phyloP scores from a whole-genome alignment of 1,140 invertebrate species.

The Hylaeus anthracinus region DNA sequence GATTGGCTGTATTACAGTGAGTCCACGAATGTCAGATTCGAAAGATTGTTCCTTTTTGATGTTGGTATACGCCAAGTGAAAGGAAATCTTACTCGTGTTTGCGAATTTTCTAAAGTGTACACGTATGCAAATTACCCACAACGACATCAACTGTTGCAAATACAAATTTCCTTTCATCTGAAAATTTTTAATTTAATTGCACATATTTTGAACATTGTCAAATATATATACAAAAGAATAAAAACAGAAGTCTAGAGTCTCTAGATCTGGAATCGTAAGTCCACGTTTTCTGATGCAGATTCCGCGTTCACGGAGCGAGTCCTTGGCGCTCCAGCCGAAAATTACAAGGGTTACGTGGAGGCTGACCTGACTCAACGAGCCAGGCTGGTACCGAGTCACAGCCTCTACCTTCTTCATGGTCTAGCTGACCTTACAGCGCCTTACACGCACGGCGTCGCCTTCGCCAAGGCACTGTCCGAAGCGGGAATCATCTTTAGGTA shows the following conservation, averaged over 20 bases:
- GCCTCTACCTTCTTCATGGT: constrained; percentile 94
- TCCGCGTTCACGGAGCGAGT: constrained; percentile 97
- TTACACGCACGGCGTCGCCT: constrained; percentile 93
- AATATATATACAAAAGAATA: no score
- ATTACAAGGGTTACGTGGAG: constrained; percentile 95
- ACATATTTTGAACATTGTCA: no score
- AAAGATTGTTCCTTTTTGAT: neutral
- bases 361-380: constrained; percentile 93
- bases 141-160: no score
- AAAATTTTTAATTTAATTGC: no score
- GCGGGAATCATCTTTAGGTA: constrained; percentile 94
- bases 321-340: constrained; percentile 92
- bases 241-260: no score
- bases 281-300: constrained; percentile 83
- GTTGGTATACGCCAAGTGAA: no score
- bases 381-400: constrained; percentile 90
- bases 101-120: no score
- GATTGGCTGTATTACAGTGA: constrained; percentile 98
- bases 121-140: no score
- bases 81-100: neutral
- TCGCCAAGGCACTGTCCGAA: constrained; percentile 92
- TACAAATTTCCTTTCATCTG: no score
- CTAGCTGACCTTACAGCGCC: constrained; percentile 95
- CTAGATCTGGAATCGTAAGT: neutral
- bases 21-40: constrained; percentile 63